Evolutionary conservation across 2,797 vertebrate species (phyloP).

Genomic region (Ceryle rudis): DNA sequence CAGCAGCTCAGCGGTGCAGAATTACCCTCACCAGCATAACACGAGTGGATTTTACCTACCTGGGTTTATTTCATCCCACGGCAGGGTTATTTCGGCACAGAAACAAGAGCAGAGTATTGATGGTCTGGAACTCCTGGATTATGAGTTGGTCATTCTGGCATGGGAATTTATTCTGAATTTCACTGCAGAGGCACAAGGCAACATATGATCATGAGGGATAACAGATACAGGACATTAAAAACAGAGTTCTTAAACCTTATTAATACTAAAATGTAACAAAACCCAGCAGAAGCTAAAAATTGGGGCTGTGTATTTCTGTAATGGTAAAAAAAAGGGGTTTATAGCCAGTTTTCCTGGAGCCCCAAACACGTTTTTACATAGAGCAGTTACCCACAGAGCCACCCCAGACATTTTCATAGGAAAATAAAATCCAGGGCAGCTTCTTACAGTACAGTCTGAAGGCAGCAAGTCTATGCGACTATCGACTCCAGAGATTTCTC

Average conservation of each 20-base stretch:
- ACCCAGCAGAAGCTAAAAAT: background rate
- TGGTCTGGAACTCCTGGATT: background rate
- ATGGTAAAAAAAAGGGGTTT: background rate
- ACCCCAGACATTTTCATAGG: rapidly evolving
- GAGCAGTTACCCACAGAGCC: background rate
- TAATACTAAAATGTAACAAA: background rate
- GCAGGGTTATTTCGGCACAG: background rate
- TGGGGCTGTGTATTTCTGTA: background rate
- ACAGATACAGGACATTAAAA: background rate
- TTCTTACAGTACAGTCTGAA: background rate
- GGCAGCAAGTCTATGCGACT: background rate
- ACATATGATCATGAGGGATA: background rate
- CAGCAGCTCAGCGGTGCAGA: rapidly evolving
- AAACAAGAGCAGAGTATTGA: background rate
- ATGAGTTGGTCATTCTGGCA: rapidly evolving
- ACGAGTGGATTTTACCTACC: background rate
- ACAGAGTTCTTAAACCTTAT: background rate
- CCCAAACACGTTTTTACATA: background rate
- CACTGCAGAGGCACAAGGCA: background rate
- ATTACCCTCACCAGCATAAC: rapidly evolving
- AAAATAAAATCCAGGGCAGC: background rate
- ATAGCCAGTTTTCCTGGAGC: background rate
- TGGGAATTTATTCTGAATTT: background rate
- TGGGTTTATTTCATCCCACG: background rate
- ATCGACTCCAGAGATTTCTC: background rate